Percentiles rank a stretch among this genome's conserved stretches.
Conservation (phyloP, 2,888 invertebrate species). For the Rhaphigaster nebulosa region DNA sequence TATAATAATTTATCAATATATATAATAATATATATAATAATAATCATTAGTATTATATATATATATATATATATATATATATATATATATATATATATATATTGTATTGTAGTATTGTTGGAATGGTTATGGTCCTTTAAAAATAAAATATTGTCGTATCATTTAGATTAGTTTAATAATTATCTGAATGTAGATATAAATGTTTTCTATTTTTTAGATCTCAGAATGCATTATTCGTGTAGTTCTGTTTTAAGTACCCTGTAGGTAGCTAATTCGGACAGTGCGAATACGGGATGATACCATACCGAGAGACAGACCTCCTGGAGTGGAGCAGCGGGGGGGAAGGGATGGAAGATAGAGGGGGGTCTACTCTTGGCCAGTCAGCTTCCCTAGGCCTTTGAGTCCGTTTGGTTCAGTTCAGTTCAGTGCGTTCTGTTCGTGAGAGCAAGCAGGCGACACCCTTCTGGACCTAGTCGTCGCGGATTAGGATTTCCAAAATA, state of each 20-base stretch:
- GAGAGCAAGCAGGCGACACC: background rate
- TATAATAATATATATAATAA: no score
- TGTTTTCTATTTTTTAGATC: no score
- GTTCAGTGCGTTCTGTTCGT: constrained; percentile 48
- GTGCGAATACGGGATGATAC: background rate
- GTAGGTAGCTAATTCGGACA: background rate
- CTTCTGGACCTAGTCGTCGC: background rate
- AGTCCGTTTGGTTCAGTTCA: constrained; percentile 34
- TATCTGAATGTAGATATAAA: no score
- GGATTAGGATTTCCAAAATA: constrained; percentile 35
- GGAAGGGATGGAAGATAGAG: background rate
- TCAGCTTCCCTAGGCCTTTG: constrained; percentile 25
- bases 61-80: no score
- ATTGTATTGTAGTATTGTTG: no score
- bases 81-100: no score
- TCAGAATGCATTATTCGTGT: no score
- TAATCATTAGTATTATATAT: no score
- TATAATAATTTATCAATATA: no score
- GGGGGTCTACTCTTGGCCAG: background rate
- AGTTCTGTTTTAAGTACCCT: background rate
- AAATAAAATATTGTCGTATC: no score
- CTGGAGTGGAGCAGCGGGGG: background rate
- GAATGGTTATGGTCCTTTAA: no score
- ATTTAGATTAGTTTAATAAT: no score
- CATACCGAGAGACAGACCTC: background rate